Evolutionary conservation across 1,140 invertebrate genomes (phyloP).

Genomic region (Amphibalanus amphitrite): DNA sequence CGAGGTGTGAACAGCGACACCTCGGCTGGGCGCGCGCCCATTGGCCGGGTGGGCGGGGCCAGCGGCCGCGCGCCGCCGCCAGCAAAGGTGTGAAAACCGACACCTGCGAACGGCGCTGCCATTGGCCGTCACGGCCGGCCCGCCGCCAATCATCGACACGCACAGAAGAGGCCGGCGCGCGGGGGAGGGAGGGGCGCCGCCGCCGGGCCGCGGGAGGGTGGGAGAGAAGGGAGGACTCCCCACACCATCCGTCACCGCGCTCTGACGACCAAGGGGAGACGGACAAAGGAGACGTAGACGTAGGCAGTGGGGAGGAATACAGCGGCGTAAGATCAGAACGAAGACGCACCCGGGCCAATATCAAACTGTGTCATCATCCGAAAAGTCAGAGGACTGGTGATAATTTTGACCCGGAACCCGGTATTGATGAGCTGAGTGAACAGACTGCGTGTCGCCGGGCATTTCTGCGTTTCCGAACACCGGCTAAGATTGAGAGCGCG

Average conservation of each 20-base stretch:
- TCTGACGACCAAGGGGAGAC: not conserved
- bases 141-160: not conserved
- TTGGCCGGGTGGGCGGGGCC: not conserved
- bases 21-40: not conserved
- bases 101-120: not conserved
- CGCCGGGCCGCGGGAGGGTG: not conserved
- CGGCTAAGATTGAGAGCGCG: not conserved
- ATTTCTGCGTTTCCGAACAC: not conserved
- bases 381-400: no score
- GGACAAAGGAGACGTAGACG: not conserved
- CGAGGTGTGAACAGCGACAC: not conserved
- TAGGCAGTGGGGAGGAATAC: no score
- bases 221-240: not conserved
- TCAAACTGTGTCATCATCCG: no score
- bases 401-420: no score
- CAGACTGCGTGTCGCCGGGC: no score
- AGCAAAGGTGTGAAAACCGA: not conserved
- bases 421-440: no score
- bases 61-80: no score
- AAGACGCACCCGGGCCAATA: no score
- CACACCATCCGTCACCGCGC: no score
- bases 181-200: not conserved
- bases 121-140: not conserved
- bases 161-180: no score
- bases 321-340: no score